A percentile compares a stretch with the other conserved stretches of the same genome.
phyloP scores from a whole-genome alignment of 2,888 invertebrate genomes.

The Biston stratarius region DNA sequence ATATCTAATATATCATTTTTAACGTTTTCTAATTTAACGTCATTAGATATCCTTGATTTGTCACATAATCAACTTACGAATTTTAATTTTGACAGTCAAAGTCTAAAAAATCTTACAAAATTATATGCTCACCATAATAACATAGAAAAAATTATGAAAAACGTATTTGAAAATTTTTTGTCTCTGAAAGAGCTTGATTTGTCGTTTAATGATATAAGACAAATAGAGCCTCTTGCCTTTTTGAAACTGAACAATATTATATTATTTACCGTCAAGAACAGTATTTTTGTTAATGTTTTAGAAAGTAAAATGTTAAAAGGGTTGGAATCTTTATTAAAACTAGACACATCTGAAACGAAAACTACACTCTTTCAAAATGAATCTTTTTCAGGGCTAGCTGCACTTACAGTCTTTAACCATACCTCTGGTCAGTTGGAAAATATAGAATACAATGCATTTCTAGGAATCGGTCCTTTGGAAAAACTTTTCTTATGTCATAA shows the following conservation, averaged over 20 bases:
- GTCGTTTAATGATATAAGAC: conserved; percentile 34
- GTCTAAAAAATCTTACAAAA: conserved; percentile 26
- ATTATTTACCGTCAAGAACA: conserved; percentile 20
- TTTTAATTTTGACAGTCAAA: conserved; percentile 31
- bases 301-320: conserved; percentile 33
- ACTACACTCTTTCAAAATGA: conserved; percentile 34
- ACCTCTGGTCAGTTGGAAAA: conserved; percentile 39
- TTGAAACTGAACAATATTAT: conserved; percentile 24
- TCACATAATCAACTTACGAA: conserved; percentile 37
- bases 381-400: conserved; percentile 36
- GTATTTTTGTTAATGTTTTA: conserved; percentile 32
- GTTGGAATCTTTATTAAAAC: conserved; percentile 25
- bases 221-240: conserved; percentile 34
- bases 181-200: conserved; percentile 35
- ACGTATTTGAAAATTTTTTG: conserved; percentile 23
- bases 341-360: conserved; percentile 34
- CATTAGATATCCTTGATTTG: conserved; percentile 31
- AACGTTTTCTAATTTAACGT: conserved; percentile 32
- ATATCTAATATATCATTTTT: conserved; percentile 31
- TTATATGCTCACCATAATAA: conserved; percentile 33
- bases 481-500: conserved; percentile 44
- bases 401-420: conserved; percentile 35
- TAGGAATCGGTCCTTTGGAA: conserved; percentile 36
- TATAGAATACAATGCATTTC: conserved; percentile 40
- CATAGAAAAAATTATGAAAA: conserved; percentile 26